These are phyloP conservation scores for Aythya baeri DNA, from an alignment of 2,113 vertebrate species.

Conservation along the genomic window DNA sequence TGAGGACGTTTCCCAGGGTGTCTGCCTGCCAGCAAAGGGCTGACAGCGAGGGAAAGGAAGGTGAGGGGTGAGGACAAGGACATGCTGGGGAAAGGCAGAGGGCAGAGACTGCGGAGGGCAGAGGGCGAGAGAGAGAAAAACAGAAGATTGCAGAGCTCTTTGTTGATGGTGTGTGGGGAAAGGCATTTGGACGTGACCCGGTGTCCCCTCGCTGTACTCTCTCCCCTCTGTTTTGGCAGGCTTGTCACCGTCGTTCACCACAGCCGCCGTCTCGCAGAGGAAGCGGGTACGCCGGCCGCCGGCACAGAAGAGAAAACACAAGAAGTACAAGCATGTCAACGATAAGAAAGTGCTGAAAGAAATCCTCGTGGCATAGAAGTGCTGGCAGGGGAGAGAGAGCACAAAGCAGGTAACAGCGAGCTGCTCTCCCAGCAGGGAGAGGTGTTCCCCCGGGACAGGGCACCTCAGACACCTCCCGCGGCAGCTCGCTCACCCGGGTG, in stretches of 20 bases:
- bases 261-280: constrained; percentile 51
- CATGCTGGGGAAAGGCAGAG: constrained; percentile 5
- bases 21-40: background rate
- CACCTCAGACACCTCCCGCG: background rate
- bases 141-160: background rate
- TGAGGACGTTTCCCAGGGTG: background rate
- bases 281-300: constrained; percentile 73
- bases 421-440: background rate
- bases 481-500: fast-evolving
- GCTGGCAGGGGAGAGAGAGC: constrained; percentile 58
- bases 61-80: background rate
- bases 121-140: constrained; percentile 15
- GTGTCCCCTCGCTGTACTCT: background rate
- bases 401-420: constrained; percentile 73
- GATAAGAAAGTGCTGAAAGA: constrained; percentile 81
- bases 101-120: background rate
- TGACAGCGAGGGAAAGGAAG: background rate
- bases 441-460: background rate
- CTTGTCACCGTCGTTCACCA: constrained; percentile 52
- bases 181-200: background rate
- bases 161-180: background rate
- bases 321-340: constrained; percentile 83
- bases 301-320: constrained; percentile 80
- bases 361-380: constrained; percentile 78
- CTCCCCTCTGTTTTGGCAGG: constrained; percentile 66